phyloP scores from a whole-genome alignment of 2,888 invertebrate species.

The Dolichopus griseipennis region DNA sequence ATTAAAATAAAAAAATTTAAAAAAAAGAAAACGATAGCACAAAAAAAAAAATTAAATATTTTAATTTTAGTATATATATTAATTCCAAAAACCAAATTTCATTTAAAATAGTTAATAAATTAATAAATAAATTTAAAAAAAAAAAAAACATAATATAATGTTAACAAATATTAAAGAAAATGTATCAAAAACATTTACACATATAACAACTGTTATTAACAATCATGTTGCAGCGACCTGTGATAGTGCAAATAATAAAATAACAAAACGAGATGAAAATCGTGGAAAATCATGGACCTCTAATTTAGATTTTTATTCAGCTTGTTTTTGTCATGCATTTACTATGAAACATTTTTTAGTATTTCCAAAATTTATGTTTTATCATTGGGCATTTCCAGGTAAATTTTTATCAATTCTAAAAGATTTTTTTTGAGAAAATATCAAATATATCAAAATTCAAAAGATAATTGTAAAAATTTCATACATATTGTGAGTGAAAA shows the following conservation, averaged over 20 bases:
- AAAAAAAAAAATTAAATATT: neutral
- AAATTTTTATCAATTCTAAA: slow-evolving; percentile 23
- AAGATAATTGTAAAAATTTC: too few relatives aligned
- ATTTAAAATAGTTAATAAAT: neutral
- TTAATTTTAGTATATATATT: neutral
- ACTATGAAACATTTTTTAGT: slow-evolving; percentile 75
- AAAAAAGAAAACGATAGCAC: neutral
- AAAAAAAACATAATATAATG: neutral
- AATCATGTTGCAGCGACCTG: neutral
- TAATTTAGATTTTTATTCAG: slow-evolving; percentile 67
- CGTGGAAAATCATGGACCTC: slow-evolving; percentile 60
- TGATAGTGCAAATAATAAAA: slow-evolving; percentile 7
- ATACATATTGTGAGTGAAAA: too few relatives aligned
- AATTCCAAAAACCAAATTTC: neutral
- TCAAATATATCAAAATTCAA: neutral
- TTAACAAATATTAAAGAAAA: slow-evolving; percentile 8
- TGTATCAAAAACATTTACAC: slow-evolving; percentile 8
- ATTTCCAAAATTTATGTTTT: slow-evolving; percentile 44
- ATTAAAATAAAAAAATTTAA: neutral
- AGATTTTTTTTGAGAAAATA: neutral
- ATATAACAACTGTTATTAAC: slow-evolving; percentile 3
- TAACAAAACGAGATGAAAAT: slow-evolving; percentile 15
- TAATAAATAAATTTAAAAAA: neutral
- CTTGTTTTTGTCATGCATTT: slow-evolving; percentile 75
- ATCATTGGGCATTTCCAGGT: slow-evolving; percentile 28